Evolutionary conservation across 2,797 vertebrate genomes (phyloP).

Genomic region (Hemibagrus guttatus): DNA sequence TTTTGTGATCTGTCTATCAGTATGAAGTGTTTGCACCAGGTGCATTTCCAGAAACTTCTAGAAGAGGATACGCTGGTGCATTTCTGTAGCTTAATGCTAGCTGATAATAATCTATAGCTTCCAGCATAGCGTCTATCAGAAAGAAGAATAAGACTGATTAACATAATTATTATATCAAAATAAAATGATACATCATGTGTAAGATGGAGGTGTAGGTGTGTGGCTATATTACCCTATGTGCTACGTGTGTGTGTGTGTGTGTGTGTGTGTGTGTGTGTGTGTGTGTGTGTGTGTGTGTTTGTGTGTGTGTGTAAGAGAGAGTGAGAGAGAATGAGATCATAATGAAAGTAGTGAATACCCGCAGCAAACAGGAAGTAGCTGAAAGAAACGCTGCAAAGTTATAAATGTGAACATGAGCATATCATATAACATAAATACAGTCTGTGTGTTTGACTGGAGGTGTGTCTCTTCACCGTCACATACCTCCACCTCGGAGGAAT

Average conservation of each 20-base stretch:
- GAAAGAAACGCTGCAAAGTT: background rate
- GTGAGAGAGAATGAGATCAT: background rate
- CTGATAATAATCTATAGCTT: no score
- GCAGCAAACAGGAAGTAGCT: slow-evolving; percentile 8
- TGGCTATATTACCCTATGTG: background rate
- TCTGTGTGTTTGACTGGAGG: background rate
- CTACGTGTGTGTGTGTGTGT: background rate
- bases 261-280: slow-evolving; percentile 11
- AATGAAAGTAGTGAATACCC: background rate
- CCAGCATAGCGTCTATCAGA: background rate
- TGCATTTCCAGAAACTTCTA: no score
- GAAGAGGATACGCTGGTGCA: no score
- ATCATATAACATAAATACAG: background rate
- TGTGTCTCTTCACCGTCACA: background rate
- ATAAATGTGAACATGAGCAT: background rate
- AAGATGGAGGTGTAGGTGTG: background rate
- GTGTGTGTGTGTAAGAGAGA: background rate
- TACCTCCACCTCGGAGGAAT: background rate
- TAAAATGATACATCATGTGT: background rate
- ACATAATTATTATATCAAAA: background rate
- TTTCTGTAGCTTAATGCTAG: no score
- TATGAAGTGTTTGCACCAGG: no score
- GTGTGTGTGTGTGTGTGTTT: background rate
- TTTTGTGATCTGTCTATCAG: no score
- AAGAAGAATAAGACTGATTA: background rate